Evolutionary conservation across 2,888 invertebrate genomes (phyloP), one percentile per base, ranked within the genome.

Genomic region (Marronus borbonicus): DNA sequence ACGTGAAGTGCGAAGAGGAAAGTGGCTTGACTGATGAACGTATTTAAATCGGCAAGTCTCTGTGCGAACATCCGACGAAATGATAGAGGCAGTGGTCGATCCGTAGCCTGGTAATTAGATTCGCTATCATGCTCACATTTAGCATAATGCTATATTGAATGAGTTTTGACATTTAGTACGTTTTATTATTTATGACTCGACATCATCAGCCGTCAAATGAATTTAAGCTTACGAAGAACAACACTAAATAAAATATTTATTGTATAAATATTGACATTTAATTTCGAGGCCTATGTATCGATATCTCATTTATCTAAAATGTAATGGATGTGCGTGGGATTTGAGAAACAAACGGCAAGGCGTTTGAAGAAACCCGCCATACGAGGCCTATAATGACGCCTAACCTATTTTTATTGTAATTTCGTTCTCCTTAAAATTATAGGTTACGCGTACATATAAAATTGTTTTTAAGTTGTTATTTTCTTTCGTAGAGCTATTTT

Each of bases 401-500:
- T 68, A 68, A 68, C 68, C 68, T 68, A 62, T 68, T 68, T 68
- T 68, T 68, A 68, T 68, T 68, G 24, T 68, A 68, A 68, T 68
- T 68, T 68, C n/a, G 24, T n/a, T 49, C 68, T 49, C 39, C 4
- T 50, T 50, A 50, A 68, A 68, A 68, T 68, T 68, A 68, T 28
- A 68, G 68, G 68, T 68, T 68, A 50, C 3, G 28, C 24, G 52
- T 28, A 52, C 28, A 14, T 49, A 68, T 68, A 68, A 50, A 68
- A 68, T 49, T 68, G 20, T 44, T 68, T 68, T 68, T 20, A 14
- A 68, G 28, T 50, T 44, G 44, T 44, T 39, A 66, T 66, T 68
- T 68, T 68, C 62, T 62, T 28, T 24, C 14, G 62, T 62, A 4
- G 62, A 31, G 28, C n/a, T 14, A 28, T 62, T 62, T 62, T 62